These are phyloP conservation scores for Chaetura pelagica DNA, from an alignment of 2,113 vertebrate species.

Conservation along the genomic window DNA sequence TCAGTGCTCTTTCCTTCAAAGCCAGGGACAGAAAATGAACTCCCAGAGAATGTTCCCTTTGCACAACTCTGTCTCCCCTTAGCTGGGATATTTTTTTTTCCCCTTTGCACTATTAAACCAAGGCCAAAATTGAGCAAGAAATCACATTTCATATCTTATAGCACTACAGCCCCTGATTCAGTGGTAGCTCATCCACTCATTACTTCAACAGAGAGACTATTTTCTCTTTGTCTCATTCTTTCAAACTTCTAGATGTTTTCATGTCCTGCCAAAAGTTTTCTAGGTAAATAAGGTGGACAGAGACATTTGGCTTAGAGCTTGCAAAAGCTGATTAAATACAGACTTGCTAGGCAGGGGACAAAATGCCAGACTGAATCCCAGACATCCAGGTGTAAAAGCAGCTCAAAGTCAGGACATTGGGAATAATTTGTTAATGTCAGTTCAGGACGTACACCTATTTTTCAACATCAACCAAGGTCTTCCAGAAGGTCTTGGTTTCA, in stretches of 20 bases:
- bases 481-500: not conserved
- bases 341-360: not conserved
- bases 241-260: not conserved
- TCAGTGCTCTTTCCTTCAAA: conserved; percentile 34
- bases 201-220: not conserved
- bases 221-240: not conserved
- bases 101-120: not conserved
- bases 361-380: not conserved
- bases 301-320: not conserved
- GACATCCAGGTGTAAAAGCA: not conserved
- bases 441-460: not conserved
- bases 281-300: not conserved
- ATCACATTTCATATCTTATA: not conserved
- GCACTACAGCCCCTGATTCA: not conserved
- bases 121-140: not conserved
- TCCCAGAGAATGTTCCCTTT: not conserved
- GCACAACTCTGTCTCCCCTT: not conserved
- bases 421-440: not conserved
- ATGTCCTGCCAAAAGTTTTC: not conserved
- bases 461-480: not conserved
- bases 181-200: not conserved
- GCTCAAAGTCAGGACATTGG: not conserved
- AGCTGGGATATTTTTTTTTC: not conserved
- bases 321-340: not conserved
- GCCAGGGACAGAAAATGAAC: conserved; percentile 18